These are phyloP conservation scores for Scarus forsteni DNA, from an alignment of 2,797 vertebrate species.

Conservation along the genomic window DNA sequence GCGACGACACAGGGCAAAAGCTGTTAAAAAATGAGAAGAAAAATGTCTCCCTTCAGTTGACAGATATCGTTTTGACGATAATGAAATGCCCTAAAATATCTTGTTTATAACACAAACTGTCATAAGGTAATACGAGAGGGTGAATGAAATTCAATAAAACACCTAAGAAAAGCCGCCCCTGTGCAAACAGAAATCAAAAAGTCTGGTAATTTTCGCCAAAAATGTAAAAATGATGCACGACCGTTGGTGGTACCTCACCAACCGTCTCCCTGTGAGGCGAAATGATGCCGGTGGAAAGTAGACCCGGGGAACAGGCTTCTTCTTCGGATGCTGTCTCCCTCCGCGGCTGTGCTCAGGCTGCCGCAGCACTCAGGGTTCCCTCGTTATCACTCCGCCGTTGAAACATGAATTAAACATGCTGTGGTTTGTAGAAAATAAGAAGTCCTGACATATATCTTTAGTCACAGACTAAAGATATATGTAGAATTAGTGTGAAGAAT, in stretches of 20 bases:
- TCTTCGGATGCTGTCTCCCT: constrained; percentile 69
- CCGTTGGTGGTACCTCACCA: constrained; percentile 28
- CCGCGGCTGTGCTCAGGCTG: constrained; percentile 63
- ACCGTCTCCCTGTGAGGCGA: constrained; percentile 36
- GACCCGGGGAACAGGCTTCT: constrained; percentile 51
- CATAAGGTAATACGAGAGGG: constrained; percentile 27
- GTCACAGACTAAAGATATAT: too few species aligned
- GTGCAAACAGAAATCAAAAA: constrained; percentile 12
- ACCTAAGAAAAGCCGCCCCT: constrained; percentile 29
- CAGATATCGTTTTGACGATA: constrained; percentile 20
- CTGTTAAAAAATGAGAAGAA: background rate
- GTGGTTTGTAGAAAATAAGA: background rate
- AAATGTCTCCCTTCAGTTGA: constrained; percentile 38
- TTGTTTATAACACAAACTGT: constrained; percentile 15
- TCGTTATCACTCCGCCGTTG: constrained; percentile 56
- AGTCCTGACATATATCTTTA: too few species aligned
- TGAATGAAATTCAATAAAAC: constrained; percentile 18
- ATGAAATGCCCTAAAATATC: constrained; percentile 14
- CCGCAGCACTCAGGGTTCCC: constrained; percentile 44
- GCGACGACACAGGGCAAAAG: constrained; percentile 2
- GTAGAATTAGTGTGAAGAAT: too few species aligned
- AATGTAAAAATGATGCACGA: constrained; percentile 26
- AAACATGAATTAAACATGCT: constrained; percentile 17
- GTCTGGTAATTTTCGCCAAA: background rate
- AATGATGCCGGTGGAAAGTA: constrained; percentile 72